These are phyloP conservation scores for Struthio camelus DNA, from an alignment of 2,113 vertebrate genomes.

Conservation along the genomic window DNA sequence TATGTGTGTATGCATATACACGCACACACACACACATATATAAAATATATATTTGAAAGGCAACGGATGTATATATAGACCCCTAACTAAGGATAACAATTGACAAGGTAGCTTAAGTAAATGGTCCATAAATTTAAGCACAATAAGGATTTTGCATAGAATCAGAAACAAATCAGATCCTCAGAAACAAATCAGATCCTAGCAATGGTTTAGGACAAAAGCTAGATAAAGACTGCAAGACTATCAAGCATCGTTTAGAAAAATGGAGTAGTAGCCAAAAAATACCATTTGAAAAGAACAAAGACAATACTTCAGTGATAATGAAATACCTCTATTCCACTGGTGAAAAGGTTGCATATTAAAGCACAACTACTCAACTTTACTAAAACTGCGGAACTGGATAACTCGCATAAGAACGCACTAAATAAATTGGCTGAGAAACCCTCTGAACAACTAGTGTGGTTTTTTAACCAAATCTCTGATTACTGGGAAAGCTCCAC, in stretches of 20 bases:
- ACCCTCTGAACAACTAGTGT: background rate
- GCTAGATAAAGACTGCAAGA: background rate
- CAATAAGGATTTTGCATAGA: background rate
- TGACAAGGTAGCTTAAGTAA: background rate
- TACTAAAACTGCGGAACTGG: background rate
- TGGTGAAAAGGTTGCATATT: background rate
- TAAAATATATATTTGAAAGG: background rate
- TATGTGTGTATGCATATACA: background rate
- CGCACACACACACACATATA: no score
- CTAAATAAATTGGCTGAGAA: background rate
- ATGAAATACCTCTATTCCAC: background rate
- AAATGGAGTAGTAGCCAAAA: background rate
- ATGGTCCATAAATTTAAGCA: background rate
- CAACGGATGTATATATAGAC: background rate
- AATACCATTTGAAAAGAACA: background rate
- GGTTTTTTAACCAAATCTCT: background rate
- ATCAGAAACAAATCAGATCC: background rate
- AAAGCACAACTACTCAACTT: background rate
- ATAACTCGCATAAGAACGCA: background rate
- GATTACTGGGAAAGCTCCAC: background rate
- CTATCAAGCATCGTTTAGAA: background rate
- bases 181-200: background rate
- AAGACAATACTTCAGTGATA: background rate
- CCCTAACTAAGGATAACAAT: background rate
- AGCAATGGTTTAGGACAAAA: background rate